Evolutionary conservation across 1,140 invertebrate genomes (phyloP), one percentile per base, ranked within the genome.

Genomic region (Venturia canescens): DNA sequence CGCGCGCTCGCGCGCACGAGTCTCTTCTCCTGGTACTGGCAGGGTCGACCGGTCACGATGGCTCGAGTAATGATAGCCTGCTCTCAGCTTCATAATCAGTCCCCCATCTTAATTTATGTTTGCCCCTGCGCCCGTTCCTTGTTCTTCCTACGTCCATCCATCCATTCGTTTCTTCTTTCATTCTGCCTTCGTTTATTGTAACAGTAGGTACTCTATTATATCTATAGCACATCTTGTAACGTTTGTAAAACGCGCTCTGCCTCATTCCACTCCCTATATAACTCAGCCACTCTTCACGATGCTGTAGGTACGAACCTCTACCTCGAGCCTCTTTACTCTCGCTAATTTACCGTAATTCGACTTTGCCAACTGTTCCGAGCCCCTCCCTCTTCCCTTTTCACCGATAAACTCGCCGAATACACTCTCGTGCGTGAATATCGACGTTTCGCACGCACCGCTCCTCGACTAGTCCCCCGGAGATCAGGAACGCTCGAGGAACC

Each of bases 91-190:
- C 90, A 89, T 91, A 91, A 91, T 91, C 90, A 91, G 90, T 91
- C 89, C 87, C 88, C 89, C 89, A 90, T 91, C 90, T 91, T 91
- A 91, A 91, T 91, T 91, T 91, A 91, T 91, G 90, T 91, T 88
- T 88, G 88, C 89, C 87, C 87, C 90, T 88, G 89, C 74, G 74
- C 89, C 88, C 85, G 89, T 88, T 85, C 84, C 84, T 81, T 74
- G 23, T 26, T 66, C 21, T 21, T 57, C 74, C 21, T 88, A 84
- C 85, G 82, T 87, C 83, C 85, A 83, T 87, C 82, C 85, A 77
- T 86, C 81, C 84, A 80, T 83, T 79, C 78, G 71, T 77, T 57
- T 11, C 77, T 85, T 70, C 80, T 69, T 80, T 66, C 31, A 31
- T 78, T 74, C 44, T 83, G 23, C 78, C 27, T 82, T 53, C 87